Base-by-base conservation (phyloP, 2,888 invertebrate genomes). In the Rhopalosiphum nymphaeae region DNA sequence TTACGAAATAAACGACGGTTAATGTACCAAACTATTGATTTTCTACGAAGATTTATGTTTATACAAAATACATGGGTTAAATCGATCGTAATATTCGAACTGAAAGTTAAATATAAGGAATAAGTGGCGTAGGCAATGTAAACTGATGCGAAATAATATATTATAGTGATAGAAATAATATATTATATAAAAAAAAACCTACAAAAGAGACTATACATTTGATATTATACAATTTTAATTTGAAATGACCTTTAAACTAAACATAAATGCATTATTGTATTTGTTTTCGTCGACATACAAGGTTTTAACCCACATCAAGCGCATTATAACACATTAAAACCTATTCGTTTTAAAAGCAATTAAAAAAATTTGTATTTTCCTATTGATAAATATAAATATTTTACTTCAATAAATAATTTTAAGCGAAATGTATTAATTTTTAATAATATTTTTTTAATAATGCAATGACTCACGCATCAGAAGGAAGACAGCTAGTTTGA, bases 1-100 rank as follows among this genome's bases (percentile, higher is more conserved):
- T 67, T 90, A 90, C n/a, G 90, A 90, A 78, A 46, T 90, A 90
- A n/a, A 90, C 46, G 46, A 36, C n/a, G 90, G 46, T 90, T 67
- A 90, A 90, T 90, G 90, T 90, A 67, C 90, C 29, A 53, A 13
- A 16, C 29, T 89, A 42, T 89, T 89, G 56, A 56, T 56, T 56
- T 56, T 57, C 56, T 44, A 26, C 10, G 42, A 89, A 89, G 56
- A 89, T 89, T 56, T 56, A 46, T 46, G n/a, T 49, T 61, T 9
- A 46, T n/a, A 21, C 49, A 46, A 90, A 90, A 49, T 21, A 21
- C 1, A 46, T 25, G 2, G n/a, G 67, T 89, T 44, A 49, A 89
- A 46, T 46, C 21, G n/a, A 67, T 78, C 11, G 46, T 61, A 46
- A 90, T 61, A 67, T n/a, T 49, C 46, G 46, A 67, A 90, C 67